These are phyloP conservation scores for Abrostola tripartita DNA, from an alignment of 2,888 invertebrate genomes.

Conservation along the genomic window DNA sequence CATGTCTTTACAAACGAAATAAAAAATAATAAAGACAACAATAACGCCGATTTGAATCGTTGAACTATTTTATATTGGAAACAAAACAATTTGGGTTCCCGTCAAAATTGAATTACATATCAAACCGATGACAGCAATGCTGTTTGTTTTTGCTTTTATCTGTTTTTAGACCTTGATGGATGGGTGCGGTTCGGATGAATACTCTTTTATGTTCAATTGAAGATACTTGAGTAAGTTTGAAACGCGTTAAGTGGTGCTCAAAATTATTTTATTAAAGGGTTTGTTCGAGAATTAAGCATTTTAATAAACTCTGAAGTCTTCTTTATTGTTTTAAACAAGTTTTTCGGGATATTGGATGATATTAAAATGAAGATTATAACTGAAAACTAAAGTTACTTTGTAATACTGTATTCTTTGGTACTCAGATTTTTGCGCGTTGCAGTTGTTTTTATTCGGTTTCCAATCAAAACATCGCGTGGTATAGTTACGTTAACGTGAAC, in stretches of 20 bases:
- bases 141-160: constrained; percentile 48
- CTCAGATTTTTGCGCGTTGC: too few species aligned
- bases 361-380: too few species aligned
- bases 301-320: too few species aligned
- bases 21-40: constrained; percentile 14
- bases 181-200: constrained; percentile 39
- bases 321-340: too few species aligned
- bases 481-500: too few species aligned
- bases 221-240: constrained; percentile 29
- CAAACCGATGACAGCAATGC: constrained; percentile 48
- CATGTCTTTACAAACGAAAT: constrained; percentile 13
- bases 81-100: constrained; percentile 45
- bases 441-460: too few species aligned
- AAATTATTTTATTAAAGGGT: not conserved
- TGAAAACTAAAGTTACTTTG: too few species aligned
- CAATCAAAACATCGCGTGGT: too few species aligned
- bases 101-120: constrained; percentile 54
- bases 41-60: constrained; percentile 35
- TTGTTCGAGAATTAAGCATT: not conserved
- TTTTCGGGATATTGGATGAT: too few species aligned
- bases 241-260: not conserved
- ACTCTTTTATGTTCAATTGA: constrained; percentile 31
- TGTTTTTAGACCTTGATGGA: constrained; percentile 51
- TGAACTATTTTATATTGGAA: constrained; percentile 38
- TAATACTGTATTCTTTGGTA: too few species aligned